Percentiles rank a stretch among this genome's conserved stretches.
phyloP scores from a whole-genome alignment of 2,113 vertebrate species.

The Struthio camelus region DNA sequence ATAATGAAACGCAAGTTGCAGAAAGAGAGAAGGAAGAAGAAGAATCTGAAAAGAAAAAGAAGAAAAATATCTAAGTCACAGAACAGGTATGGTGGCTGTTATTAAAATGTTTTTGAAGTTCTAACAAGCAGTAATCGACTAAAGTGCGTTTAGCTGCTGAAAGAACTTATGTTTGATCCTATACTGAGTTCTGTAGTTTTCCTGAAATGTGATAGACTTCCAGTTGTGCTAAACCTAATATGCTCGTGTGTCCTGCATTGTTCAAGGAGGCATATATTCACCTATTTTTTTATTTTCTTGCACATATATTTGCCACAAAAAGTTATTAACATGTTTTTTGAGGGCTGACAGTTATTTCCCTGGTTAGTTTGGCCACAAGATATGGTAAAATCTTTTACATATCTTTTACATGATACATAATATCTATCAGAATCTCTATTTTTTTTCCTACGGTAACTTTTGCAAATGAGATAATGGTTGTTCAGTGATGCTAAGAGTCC shows the following conservation, averaged over 20 bases:
- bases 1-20: conserved; percentile 80
- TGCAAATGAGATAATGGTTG: not conserved
- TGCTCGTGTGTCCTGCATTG: not conserved
- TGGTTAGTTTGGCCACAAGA: not conserved
- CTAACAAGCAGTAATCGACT: not conserved
- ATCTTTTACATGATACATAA: too few species aligned
- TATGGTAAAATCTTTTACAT: too few species aligned
- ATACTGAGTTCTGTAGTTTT: not conserved
- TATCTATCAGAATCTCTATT: not conserved
- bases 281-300: not conserved
- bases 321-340: not conserved
- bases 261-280: not conserved
- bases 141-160: not conserved
- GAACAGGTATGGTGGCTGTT: not conserved
- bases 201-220: not conserved
- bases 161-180: not conserved
- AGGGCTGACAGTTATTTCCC: not conserved
- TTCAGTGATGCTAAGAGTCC: not conserved
- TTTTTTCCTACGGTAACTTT: not conserved
- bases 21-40: conserved; percentile 84
- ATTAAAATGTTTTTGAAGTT: not conserved
- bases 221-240: not conserved
- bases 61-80: conserved; percentile 61
- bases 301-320: not conserved
- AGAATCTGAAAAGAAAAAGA: conserved; percentile 83